Percentiles rank a stretch among this genome's conserved stretches.
Evolutionary conservation across 2,797 vertebrate genomes (phyloP).

Genomic region (Rousettus madagascariensis): DNA sequence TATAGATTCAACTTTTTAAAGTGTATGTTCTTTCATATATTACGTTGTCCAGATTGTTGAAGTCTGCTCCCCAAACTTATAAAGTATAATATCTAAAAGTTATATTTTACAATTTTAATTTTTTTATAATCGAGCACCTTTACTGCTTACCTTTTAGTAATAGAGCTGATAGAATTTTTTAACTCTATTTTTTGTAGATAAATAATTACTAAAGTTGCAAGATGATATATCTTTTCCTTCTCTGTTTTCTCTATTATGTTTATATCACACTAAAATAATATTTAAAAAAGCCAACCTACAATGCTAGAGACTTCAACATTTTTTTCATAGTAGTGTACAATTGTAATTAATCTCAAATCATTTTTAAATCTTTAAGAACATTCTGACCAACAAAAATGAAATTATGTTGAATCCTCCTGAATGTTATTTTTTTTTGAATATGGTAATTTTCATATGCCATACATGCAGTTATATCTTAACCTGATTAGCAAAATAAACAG

Average conservation of each 20-base stretch:
- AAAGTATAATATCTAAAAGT: neutral
- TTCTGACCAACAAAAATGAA: slow-evolving; percentile 23
- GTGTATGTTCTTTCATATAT: neutral
- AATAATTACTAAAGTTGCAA: slow-evolving; percentile 52
- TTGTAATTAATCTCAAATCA: slow-evolving; percentile 12
- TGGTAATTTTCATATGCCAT: slow-evolving; percentile 24
- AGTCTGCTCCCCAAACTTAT: neutral
- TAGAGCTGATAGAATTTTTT: neutral
- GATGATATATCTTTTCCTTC: slow-evolving; percentile 4
- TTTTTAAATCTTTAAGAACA: slow-evolving; percentile 33
- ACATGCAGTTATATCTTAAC: neutral
- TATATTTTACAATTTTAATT: slow-evolving; percentile 27
- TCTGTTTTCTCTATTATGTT: slow-evolving; percentile 18
- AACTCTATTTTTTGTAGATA: neutral
- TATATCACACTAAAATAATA: neutral
- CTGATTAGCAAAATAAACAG: neutral
- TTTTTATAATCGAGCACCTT: neutral
- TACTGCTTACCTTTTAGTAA: neutral
- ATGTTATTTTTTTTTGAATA: slow-evolving; percentile 34
- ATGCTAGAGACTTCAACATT: neutral
- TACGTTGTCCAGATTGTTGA: neutral
- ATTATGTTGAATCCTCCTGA: slow-evolving; percentile 14
- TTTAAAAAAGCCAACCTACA: neutral
- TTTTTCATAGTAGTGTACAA: neutral
- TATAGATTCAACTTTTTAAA: neutral